Evolutionary conservation across 2,797 vertebrate genomes (phyloP), one percentile per base, ranked within the genome.

Genomic region (Onychomys leucogaster): DNA sequence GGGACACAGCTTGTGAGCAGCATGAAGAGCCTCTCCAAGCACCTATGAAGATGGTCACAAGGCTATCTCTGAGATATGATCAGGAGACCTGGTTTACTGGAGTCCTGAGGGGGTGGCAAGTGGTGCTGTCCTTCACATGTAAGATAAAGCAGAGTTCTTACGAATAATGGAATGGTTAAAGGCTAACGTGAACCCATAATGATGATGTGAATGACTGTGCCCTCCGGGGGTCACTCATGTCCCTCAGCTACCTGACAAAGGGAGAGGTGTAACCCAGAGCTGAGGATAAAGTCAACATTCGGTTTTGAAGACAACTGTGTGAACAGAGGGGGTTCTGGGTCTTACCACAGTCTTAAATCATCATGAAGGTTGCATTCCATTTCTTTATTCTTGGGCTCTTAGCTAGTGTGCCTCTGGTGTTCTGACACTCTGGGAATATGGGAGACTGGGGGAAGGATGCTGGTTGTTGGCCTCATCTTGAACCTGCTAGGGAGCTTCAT

Each of bases 51-150:
- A 9, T 46, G 34, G 13, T 27, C 2, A 32, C 21, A 27, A 12
- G 49, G 25, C 6, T 11, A 9, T 29, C 32, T 16, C 21, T 1
- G 6, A n/a, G 0, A 5, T 9, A 13, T 41, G 29, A 65, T 9
- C 29, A 0, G 29, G n/a, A n/a, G 23, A 1, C 4, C 2, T 6
- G n/a, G 73, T 19, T 32, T 8, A 3, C 37, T 29, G 46, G 34
- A 46, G 4, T 71, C 49, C 19, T 2, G 57, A 12, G 29, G 43
- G 14, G 5, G 23, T 0, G 0, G 10, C 0, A 0, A 1, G 3
- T 0, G 4, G 52, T 1, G 7, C 1, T 5, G 6, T 25, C 16
- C 32, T 52, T 27, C 0, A 0, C 0, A 3, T 12, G 14, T 10
- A 34, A 37, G 29, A 63, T 29, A 32, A 29, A 25, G 2, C 12